Percentiles rank a stretch among this genome's conserved stretches.
phyloP scores from a whole-genome alignment of 2,113 vertebrate genomes.

The Aramus guarauna region DNA sequence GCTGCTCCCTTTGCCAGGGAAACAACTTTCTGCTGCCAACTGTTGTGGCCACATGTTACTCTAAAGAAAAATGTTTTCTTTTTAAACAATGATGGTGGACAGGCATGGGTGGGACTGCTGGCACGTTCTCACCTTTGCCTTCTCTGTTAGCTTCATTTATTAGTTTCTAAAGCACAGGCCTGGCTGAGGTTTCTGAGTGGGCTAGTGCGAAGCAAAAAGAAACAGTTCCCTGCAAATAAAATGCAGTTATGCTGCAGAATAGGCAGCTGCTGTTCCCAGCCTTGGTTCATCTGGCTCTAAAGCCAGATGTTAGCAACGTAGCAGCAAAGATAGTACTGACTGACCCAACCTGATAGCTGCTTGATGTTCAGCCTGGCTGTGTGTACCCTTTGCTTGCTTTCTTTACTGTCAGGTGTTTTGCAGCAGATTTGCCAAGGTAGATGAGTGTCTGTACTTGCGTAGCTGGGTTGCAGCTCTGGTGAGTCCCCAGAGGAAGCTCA shows the following conservation, averaged over 20 bases:
- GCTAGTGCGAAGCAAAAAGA: neutral
- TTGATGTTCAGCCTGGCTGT: neutral
- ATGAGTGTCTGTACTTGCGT: neutral
- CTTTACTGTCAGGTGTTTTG: neutral
- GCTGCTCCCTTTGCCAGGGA: neutral
- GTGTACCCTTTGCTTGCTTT: accelerated
- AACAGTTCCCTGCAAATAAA: neutral
- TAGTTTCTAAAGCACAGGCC: neutral
- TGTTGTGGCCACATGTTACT: neutral
- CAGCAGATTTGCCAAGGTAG: neutral
- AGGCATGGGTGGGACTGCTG: neutral
- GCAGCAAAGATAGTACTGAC: neutral
- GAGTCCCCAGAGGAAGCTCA: neutral
- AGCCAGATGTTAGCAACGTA: neutral
- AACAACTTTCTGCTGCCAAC: neutral
- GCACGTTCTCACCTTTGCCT: neutral
- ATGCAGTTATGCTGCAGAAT: neutral
- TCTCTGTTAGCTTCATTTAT: neutral
- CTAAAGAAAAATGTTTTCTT: neutral
- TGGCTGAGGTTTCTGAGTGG: neutral
- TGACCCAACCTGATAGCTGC: neutral
- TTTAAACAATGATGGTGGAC: neutral
- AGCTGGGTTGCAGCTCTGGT: neutral
- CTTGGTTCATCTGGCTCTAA: neutral
- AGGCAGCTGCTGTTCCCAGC: neutral